These are phyloP conservation scores for Lordiphosa fenestrarum DNA, from an alignment of 2,888 invertebrate species.

Conservation along the genomic window DNA sequence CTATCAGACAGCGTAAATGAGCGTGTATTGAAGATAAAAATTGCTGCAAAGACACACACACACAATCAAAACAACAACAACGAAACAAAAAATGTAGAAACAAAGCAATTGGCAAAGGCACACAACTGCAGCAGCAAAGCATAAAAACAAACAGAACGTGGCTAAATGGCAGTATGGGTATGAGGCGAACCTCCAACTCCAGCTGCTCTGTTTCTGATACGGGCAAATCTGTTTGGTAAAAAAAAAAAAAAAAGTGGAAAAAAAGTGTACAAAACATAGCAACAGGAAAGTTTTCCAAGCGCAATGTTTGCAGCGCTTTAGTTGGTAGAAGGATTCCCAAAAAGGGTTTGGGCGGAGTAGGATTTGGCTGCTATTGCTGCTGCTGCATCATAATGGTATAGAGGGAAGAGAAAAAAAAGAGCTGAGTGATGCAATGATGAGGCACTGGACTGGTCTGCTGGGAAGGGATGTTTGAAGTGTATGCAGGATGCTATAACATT, in stretches of 20 bases:
- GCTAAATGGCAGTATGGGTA: conserved; percentile 47
- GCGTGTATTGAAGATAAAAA: conserved; percentile 67
- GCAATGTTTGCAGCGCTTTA: conserved; percentile 26
- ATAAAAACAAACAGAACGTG: conserved; percentile 57
- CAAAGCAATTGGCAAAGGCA: conserved; percentile 12
- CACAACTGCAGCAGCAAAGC: conserved; percentile 27
- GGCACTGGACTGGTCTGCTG: background rate
- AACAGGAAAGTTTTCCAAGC: conserved; percentile 33
- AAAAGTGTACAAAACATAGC: conserved; percentile 19
- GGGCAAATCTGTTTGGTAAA: conserved; percentile 57
- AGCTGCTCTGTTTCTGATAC: conserved; percentile 48
- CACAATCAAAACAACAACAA: conserved; percentile 6
- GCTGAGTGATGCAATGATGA: conserved; percentile 1
- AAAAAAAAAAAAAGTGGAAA: conserved; percentile 5
- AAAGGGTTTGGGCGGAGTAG: conserved; percentile 9
- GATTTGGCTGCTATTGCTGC: conserved; percentile 1
- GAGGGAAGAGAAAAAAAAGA: background rate
- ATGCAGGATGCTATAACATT: conserved; percentile 4
- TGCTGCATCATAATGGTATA: conserved; percentile 5
- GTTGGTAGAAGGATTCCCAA: conserved; percentile 14
- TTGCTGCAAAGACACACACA: conserved; percentile 36
- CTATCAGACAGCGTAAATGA: conserved; percentile 74
- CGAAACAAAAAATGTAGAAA: conserved; percentile 13
- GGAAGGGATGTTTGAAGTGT: background rate
- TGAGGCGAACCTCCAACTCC: conserved; percentile 22